phyloP scores from a whole-genome alignment of 2,888 invertebrate genomes.

The Drosophila subsilvestris region DNA sequence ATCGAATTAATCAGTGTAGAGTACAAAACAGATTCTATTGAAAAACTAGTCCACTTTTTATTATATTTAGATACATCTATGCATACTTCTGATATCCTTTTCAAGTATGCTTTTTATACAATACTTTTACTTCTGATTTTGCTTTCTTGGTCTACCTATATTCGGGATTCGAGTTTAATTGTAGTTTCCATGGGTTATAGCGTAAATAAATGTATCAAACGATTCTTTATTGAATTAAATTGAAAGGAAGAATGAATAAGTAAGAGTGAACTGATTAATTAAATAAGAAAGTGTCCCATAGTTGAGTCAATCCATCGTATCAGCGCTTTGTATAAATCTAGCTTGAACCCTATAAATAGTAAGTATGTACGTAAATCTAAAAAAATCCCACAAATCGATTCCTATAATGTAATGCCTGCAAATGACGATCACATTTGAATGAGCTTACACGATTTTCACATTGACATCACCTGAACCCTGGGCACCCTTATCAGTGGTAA shows the following conservation, averaged over 20 bases:
- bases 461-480: slow-evolving; percentile 20
- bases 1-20: too few species aligned
- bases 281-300: neutral
- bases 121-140: too few species aligned
- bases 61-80: too few species aligned
- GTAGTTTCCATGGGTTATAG: neutral
- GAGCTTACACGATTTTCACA: slow-evolving; percentile 8
- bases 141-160: too few species aligned
- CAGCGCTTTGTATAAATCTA: neutral
- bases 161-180: too few species aligned
- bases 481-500: slow-evolving; percentile 21
- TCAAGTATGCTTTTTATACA: too few species aligned
- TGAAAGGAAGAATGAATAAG: neutral
- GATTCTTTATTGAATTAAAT: neutral
- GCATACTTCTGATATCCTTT: too few species aligned
- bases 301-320: neutral
- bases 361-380: slow-evolving; percentile 1
- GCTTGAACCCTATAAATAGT: neutral
- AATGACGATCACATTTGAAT: slow-evolving; percentile 3
- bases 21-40: too few species aligned
- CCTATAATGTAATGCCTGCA: slow-evolving; percentile 6
- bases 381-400: neutral
- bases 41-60: too few species aligned
- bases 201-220: neutral
- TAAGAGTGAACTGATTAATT: too few species aligned